Evolutionary conservation across 1,140 invertebrate genomes (phyloP).

Genomic region (Cotesia typhae): DNA sequence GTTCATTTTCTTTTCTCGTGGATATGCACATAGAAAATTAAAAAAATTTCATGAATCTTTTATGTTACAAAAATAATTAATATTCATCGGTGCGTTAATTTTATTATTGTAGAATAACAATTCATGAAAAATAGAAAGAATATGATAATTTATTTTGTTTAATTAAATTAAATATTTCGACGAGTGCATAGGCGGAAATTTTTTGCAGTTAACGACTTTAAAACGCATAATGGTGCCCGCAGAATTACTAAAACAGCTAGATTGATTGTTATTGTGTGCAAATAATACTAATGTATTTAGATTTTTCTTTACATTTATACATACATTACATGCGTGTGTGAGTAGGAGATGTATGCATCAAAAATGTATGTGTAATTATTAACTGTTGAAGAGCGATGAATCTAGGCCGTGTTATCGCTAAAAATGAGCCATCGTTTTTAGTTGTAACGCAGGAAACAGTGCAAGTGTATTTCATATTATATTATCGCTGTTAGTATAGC

Average conservation of each 20-base stretch:
- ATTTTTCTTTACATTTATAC: neutral
- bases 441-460: conserved; percentile 38
- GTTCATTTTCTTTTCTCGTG: neutral
- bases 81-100: too few species aligned
- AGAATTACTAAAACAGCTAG: conserved; percentile 6
- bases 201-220: conserved; percentile 13
- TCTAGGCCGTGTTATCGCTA: conserved; percentile 39
- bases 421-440: conserved; percentile 29
- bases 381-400: conserved; percentile 16
- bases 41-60: too few species aligned
- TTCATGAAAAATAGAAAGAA: too few species aligned
- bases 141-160: neutral
- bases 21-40: neutral
- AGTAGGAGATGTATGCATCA: neutral
- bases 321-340: neutral
- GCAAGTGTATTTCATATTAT: conserved; percentile 31
- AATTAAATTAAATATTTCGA: neutral
- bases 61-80: too few species aligned
- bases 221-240: conserved; percentile 19
- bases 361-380: neutral
- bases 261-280: neutral
- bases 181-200: conserved; percentile 5
- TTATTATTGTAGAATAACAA: too few species aligned
- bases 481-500: conserved; percentile 17
- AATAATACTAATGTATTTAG: conserved; percentile 5